Conservation (phyloP, 2,113 vertebrate genomes). For the Columba livia region DNA sequence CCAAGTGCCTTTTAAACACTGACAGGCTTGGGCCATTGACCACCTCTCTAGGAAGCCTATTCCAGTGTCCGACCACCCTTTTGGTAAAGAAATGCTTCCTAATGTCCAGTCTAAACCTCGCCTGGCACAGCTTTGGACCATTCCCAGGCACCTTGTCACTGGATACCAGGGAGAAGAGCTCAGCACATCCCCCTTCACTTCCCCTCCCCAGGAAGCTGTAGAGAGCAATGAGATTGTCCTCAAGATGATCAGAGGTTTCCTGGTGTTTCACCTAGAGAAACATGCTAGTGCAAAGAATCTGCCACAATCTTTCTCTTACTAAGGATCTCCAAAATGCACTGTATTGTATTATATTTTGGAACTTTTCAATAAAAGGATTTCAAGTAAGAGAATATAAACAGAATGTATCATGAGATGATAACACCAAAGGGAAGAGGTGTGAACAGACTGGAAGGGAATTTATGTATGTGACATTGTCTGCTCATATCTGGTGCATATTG, state of each 20-base stretch:
- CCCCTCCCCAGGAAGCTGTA: neutral
- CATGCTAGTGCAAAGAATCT: neutral
- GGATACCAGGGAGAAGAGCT: neutral
- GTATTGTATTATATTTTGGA: neutral
- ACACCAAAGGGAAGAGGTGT: conserved; percentile 25
- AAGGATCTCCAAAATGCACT: neutral
- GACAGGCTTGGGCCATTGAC: rapidly evolving
- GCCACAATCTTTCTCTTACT: neutral
- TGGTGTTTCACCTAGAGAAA: neutral
- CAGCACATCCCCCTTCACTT: neutral
- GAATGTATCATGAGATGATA: conserved; percentile 2
- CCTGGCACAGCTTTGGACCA: neutral
- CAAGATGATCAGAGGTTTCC: neutral
- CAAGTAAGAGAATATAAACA: conserved; percentile 23
- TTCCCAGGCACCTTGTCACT: rapidly evolving
- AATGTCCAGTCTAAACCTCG: neutral
- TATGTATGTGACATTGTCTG: conserved; percentile 7
- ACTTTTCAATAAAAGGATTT: neutral
- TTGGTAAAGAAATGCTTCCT: neutral
- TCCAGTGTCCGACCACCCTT: neutral
- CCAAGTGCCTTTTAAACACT: neutral
- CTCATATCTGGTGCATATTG: conserved; percentile 11
- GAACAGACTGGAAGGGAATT: conserved; percentile 20
- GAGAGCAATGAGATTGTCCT: neutral
- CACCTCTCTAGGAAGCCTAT: neutral